Conservation (phyloP, 2,888 invertebrate genomes). For the Cephus sareptanus region DNA sequence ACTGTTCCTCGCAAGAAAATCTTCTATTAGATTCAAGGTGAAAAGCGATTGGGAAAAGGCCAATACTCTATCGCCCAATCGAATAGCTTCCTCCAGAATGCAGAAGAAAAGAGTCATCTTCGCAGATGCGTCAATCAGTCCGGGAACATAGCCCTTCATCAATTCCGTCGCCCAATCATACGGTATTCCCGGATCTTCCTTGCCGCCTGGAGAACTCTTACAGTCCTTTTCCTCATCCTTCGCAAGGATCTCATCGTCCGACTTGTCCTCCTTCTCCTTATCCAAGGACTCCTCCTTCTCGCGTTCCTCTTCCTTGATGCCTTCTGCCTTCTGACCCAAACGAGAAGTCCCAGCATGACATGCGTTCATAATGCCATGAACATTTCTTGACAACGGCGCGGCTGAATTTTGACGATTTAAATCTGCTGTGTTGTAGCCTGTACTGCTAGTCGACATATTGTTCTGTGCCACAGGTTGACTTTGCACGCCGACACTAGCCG, state of each 20-base stretch:
- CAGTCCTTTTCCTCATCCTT: conserved; percentile 72
- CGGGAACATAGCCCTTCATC: conserved; percentile 87
- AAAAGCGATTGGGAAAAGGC: conserved; percentile 97
- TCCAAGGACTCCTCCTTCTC: conserved; percentile 68
- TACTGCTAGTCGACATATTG: conserved; percentile 30
- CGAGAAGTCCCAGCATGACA: conserved; percentile 37
- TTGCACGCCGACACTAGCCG: conserved; percentile 40
- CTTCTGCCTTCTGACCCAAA: conserved; percentile 56
- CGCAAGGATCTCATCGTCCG: conserved; percentile 56
- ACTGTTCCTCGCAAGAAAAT: conserved; percentile 82
- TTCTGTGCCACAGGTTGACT: conserved; percentile 43
- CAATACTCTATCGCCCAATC: conserved; percentile 88
- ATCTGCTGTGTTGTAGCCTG: conserved; percentile 35
- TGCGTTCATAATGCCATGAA: conserved; percentile 24
- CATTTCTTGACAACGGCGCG: conserved; percentile 31
- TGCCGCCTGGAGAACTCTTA: conserved; percentile 67
- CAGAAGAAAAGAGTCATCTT: conserved; percentile 96
- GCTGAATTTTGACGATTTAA: conserved; percentile 28
- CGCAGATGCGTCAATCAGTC: conserved; percentile 91
- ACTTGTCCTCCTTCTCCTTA: conserved; percentile 70
- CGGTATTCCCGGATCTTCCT: conserved; percentile 84
- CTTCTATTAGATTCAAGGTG: conserved; percentile 94
- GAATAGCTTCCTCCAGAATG: conserved; percentile 89
- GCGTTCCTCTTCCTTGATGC: conserved; percentile 66
- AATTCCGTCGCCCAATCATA: conserved; percentile 90